These are phyloP conservation scores for Disparrhopalites patrizii DNA, from an alignment of 2,888 invertebrate genomes.

Conservation along the genomic window DNA sequence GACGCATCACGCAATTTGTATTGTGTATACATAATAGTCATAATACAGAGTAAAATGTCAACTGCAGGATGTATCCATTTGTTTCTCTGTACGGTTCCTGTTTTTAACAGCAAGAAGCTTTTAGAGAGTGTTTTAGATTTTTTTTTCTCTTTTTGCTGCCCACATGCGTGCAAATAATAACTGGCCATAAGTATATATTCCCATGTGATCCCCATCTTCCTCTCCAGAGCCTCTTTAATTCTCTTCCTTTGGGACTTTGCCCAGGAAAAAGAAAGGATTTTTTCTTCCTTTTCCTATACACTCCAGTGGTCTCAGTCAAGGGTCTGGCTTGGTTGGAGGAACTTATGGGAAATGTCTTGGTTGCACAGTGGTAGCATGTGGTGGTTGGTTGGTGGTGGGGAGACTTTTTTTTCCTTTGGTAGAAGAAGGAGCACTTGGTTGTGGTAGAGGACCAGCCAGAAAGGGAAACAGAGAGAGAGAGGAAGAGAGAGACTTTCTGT, in stretches of 20 bases:
- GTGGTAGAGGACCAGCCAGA: too few relatives aligned
- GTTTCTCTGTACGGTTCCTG: not conserved
- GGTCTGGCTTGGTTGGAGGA: conserved; percentile 8
- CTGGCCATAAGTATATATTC: too few relatives aligned
- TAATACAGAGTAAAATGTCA: too few relatives aligned
- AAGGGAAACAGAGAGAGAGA: too few relatives aligned
- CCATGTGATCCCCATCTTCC: not conserved
- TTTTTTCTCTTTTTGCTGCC: not conserved
- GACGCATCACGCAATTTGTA: too few relatives aligned
- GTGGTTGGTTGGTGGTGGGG: too few relatives aligned
- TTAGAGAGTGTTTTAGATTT: not conserved
- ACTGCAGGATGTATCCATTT: too few relatives aligned
- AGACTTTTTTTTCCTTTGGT: too few relatives aligned
- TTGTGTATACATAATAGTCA: too few relatives aligned
- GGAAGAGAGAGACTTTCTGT: not conserved
- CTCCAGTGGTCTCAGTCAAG: conserved; percentile 14
- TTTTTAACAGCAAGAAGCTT: not conserved
- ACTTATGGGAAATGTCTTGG: not conserved
- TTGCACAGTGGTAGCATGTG: not conserved
- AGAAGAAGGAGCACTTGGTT: too few relatives aligned
- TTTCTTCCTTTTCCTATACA: conserved; percentile 24
- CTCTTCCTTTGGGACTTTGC: conserved; percentile 18
- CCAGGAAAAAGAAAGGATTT: conserved; percentile 4
- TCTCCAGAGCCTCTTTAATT: not conserved
- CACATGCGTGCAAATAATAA: not conserved